Evolutionary conservation across 1,140 invertebrate genomes (phyloP), one percentile per base, ranked within the genome.

Genomic region (Hylaeus anthracinus): DNA sequence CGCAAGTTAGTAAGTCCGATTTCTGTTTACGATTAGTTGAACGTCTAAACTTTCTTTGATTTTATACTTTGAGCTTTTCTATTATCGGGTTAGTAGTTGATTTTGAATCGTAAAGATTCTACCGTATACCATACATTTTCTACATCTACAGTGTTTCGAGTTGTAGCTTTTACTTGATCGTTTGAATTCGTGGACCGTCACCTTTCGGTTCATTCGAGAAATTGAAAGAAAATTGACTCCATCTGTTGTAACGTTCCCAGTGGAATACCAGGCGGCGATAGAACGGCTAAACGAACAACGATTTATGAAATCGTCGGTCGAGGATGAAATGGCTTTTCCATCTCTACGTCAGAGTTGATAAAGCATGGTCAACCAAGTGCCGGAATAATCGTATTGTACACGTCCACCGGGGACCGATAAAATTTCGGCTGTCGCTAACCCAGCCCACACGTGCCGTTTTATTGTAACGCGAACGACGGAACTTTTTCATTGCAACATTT

Each of bases 281-380:
- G 67, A 58, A 14, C 14, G 9, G 26, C 10, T 26, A 65, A 77
- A 78, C 58, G 66, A 77, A 77, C 66, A 41, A 45, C 67, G 81
- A 82, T 82, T 79, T 82, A 79, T 79, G 63, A 79, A 82, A 79
- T 79, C 69, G 69, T 1, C 43, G 48, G 41, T 51, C 71, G 72
- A 72, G 69, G 66, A 79, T 70, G 61, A 79, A 79, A 82, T 67
- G 72, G 76, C 63, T 60, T 72, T 79, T 82, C 75, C 75, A 67
- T 82, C 69, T 79, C n/a, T 12, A 51, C 70, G 81, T 79, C 76
- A 26, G 64, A 51, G 12, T 41, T 72, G 81, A 82, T 82, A 73
- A 82, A 82, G 69, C 70, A 66, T 56, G 75, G 9, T 39, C 76
- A 79, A 79, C 73, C 70, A 82, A 73, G 64, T 63, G 81, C 73